Base-by-base conservation (phyloP, 2,113 vertebrate species). In the Nymphicus hollandicus region DNA sequence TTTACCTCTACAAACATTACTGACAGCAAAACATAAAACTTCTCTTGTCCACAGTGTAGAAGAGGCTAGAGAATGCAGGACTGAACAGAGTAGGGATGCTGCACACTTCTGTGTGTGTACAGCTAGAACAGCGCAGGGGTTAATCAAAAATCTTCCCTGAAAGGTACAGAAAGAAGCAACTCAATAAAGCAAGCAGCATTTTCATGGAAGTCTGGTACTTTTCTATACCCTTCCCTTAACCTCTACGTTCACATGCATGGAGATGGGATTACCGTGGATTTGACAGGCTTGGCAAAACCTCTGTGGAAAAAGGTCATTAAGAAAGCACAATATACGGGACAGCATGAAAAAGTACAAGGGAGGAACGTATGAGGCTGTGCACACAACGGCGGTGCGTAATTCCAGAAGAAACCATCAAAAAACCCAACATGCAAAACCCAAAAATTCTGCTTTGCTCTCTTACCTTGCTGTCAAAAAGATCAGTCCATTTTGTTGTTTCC, bases 401-500 rank as follows among this genome's bases (percentile, higher is more conserved):
- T 88, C 29, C n/a, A 79, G 24, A 25, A 94, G 28, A 82, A 86
- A 68, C 3, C 23, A 71, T 47, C 27, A 69, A 81, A 86, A 93
- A 91, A 50, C 4, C 12, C 69, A 92, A 31, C 64, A 84, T 60
- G 86, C 88, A 92, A 65, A 49, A 65, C 11, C 56, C 9, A 52
- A 68, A 53, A 64, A n/a, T 37, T 7, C 55, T 65, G 33, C 29
- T 86, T 39, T 83, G 37, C 31, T 65, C 61, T 81, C 70, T 70
- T 97, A 99, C 99, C 99, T 99, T 99, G 50, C 98, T 98, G 96
- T 99, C 99, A 33, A 98, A 99, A 47, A 99, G 98, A 88, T 99
- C 99, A 3, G 98, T 98, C 99, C 99, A 99, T 96, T 99, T 99
- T 90, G 99, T 99, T 68, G 99, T 98, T 97, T 99, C 99, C 99